Base-by-base conservation (phyloP, 2,113 vertebrate genomes). In the Hiodon tergisus region DNA sequence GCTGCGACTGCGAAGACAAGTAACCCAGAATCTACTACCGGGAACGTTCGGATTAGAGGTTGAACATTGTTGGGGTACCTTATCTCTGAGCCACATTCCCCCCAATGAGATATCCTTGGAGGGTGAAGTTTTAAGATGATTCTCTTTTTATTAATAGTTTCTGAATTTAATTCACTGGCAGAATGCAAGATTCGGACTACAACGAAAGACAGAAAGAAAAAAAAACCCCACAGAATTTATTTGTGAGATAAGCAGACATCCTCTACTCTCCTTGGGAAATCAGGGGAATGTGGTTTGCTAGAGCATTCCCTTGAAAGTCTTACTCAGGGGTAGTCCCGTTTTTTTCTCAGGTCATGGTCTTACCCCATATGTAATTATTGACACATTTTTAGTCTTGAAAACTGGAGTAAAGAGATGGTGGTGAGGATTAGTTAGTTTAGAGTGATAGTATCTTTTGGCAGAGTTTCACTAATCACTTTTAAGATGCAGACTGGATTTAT, bases 81-180 rank as follows among this genome's bases (percentile, higher is more conserved):
- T 84, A 84, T 84, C 83, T 55, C 74, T 47, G 57, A 76, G 76
- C 77, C 81, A 81, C 83, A 82, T 81, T 82, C 82, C 72, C 76
- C 67, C 65, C 6, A 55, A 51, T 31, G 13, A 51, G 5, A 51
- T 75, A 53, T 75, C 54, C 54, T 58, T 9, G 55, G 10, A 13
- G 4, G 5, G 52, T 14, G 53, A 48, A 66, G 63, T 66, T 66
- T 31, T 48, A 58, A 57, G 65, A 51, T 67, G 63, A 13, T 50
- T 65, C 14, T 4, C 53, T 61, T 51, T 50, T 68, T 72, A 62
- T 72, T 74, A 74, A 53, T 7, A 67, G 72, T 57, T 52, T 67
- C 47, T 4, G 72, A 66, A 61, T 67, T 66, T 47, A 3, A 53
- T 13, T 53, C 4, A 73, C 11, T 73, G 47, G 59, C 51, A 14